These are phyloP conservation scores for Bellardia pandia DNA, from an alignment of 2,888 invertebrate species.

Conservation along the genomic window DNA sequence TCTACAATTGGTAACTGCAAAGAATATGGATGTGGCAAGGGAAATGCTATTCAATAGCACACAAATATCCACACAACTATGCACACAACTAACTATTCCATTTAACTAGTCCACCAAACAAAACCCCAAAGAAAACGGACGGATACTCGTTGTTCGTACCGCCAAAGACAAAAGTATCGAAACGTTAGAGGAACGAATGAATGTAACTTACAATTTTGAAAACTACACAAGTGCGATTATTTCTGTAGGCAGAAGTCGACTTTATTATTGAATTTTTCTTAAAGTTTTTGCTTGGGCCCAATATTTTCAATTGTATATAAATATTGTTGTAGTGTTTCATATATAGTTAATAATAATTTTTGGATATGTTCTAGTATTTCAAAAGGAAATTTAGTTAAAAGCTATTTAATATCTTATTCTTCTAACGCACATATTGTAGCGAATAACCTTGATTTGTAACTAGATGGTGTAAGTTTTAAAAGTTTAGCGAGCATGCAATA, in stretches of 20 bases:
- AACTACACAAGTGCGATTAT: slow-evolving; percentile 33
- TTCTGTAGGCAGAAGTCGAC: slow-evolving; percentile 45
- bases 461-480: no score
- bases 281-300: no score
- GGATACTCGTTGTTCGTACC: slow-evolving; percentile 33
- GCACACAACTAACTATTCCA: slow-evolving; percentile 56
- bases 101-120: slow-evolving; percentile 63
- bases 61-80: slow-evolving; percentile 46
- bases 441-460: no score
- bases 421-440: no score
- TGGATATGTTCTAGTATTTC: no score
- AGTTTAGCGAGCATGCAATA: no score
- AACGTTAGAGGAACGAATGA: slow-evolving; percentile 56
- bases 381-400: no score
- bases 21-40: slow-evolving; percentile 39
- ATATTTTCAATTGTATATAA: no score
- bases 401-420: no score
- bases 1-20: slow-evolving; percentile 24
- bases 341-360: no score
- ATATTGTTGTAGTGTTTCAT: no score
- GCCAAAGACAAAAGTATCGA: slow-evolving; percentile 54
- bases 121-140: slow-evolving; percentile 57
- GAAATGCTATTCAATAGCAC: slow-evolving; percentile 56
- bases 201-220: slow-evolving; percentile 34
- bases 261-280: background rate